Evolutionary conservation across 1,140 invertebrate species (phyloP).

Genomic region (Lasaia peninsularis): DNA sequence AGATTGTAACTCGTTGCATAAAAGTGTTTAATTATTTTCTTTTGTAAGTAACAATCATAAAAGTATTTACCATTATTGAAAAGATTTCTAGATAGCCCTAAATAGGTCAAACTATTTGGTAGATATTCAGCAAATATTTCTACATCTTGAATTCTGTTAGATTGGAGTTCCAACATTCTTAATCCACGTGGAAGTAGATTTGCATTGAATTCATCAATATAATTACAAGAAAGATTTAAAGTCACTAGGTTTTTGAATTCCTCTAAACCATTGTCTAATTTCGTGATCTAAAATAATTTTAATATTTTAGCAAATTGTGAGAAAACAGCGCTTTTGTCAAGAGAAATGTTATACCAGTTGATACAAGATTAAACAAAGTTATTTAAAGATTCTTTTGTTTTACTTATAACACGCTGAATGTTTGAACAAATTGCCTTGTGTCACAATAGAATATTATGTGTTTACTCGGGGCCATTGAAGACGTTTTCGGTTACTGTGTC

Average conservation of each 20-base stretch:
- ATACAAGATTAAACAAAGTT: too few species aligned
- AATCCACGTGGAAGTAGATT: slow-evolving; percentile 37
- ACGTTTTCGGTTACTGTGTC: too few species aligned
- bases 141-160: slow-evolving; percentile 44
- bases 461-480: too few species aligned
- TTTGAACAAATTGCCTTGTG: too few species aligned
- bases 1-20: too few species aligned
- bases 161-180: slow-evolving; percentile 50
- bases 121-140: slow-evolving; percentile 41
- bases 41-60: background rate
- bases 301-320: background rate
- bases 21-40: too few species aligned
- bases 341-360: too few species aligned
- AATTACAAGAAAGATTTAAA: slow-evolving; percentile 58
- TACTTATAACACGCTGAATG: too few species aligned
- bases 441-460: too few species aligned
- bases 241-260: slow-evolving; percentile 45
- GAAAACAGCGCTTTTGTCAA: background rate
- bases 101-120: slow-evolving; percentile 45
- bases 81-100: slow-evolving; percentile 55
- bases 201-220: slow-evolving; percentile 37
- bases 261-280: slow-evolving; percentile 42
- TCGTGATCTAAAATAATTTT: slow-evolving; percentile 49
- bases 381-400: too few species aligned
- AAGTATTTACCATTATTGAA: slow-evolving; percentile 39